Conservation (phyloP, 2,797 vertebrate species). For the Odontamblyopus lacepedii region DNA sequence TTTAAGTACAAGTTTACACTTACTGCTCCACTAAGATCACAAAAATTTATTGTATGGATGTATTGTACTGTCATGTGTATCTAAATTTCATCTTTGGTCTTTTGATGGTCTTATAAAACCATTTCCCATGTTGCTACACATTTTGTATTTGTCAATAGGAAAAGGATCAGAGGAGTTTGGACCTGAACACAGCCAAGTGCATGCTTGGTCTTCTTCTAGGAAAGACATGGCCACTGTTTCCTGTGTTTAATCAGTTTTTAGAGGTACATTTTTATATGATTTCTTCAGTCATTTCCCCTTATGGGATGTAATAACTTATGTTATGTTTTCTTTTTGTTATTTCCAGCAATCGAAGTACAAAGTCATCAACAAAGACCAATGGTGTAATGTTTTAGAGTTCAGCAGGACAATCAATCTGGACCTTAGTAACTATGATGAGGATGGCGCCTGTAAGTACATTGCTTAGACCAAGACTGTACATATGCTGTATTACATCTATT, state of each 20-base stretch:
- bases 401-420: conserved; percentile 99
- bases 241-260: conserved; percentile 99
- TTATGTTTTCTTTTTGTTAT: conserved; percentile 20
- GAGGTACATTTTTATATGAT: conserved; percentile 82
- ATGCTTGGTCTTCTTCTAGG: conserved; percentile 98
- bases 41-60: neutral
- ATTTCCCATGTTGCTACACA: neutral
- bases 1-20: neutral
- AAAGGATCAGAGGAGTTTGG: conserved; percentile 99
- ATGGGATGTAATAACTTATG: neutral
- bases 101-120: neutral
- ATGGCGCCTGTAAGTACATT: conserved; percentile 95
- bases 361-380: conserved; percentile 99
- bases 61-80: neutral
- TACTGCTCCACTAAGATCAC: neutral
- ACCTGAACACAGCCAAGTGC: conserved; percentile 98
- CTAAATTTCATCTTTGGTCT: neutral
- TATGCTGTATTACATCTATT: neutral
- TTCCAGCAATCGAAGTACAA: conserved; percentile 98
- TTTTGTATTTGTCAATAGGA: conserved; percentile 81
- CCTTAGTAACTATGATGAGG: conserved; percentile 99
- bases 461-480: neutral
- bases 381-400: conserved; percentile 99
- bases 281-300: neutral
- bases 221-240: conserved; percentile 98